A percentile compares a stretch with the other conserved stretches of the same genome.
These are phyloP conservation scores for Lasioglossum lativentre DNA, from an alignment of 2,888 invertebrate species.

Conservation along the genomic window DNA sequence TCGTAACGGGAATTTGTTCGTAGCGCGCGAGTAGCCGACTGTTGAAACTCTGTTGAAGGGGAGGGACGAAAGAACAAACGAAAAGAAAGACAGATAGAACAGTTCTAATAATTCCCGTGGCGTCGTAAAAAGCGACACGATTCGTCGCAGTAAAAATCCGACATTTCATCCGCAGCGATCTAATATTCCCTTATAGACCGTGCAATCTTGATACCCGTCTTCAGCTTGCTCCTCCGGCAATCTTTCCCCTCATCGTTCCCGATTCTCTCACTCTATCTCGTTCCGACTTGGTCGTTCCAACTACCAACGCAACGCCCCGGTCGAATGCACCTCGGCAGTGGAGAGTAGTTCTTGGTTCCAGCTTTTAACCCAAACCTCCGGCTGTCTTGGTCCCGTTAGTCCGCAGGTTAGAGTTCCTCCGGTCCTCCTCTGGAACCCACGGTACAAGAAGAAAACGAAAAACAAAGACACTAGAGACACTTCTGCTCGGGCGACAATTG, in stretches of 20 bases:
- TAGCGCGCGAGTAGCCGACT: fast-evolving
- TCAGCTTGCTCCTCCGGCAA: slow-evolving; percentile 46
- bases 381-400: slow-evolving; percentile 87
- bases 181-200: slow-evolving; percentile 57
- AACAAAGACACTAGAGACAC: slow-evolving; percentile 67
- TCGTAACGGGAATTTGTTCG: slow-evolving; percentile 14
- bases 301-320: slow-evolving; percentile 44
- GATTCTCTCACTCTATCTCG: slow-evolving; percentile 37
- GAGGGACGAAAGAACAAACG: neutral
- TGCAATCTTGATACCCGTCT: slow-evolving; percentile 59
- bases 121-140: slow-evolving; percentile 27
- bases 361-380: slow-evolving; percentile 84
- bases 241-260: slow-evolving; percentile 37
- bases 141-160: slow-evolving; percentile 42
- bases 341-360: slow-evolving; percentile 72
- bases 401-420: slow-evolving; percentile 86
- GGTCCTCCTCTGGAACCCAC: slow-evolving; percentile 86
- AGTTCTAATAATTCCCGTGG: slow-evolving; percentile 40
- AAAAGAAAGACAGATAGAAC: neutral
- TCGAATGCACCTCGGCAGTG: slow-evolving; percentile 78
- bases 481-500: slow-evolving; percentile 41
- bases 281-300: slow-evolving; percentile 44
- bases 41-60: neutral
- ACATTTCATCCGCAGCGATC: slow-evolving; percentile 55
- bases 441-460: slow-evolving; percentile 71